Conservation (phyloP, 2,797 vertebrate species). For the Amphiprion clarkii region DNA sequence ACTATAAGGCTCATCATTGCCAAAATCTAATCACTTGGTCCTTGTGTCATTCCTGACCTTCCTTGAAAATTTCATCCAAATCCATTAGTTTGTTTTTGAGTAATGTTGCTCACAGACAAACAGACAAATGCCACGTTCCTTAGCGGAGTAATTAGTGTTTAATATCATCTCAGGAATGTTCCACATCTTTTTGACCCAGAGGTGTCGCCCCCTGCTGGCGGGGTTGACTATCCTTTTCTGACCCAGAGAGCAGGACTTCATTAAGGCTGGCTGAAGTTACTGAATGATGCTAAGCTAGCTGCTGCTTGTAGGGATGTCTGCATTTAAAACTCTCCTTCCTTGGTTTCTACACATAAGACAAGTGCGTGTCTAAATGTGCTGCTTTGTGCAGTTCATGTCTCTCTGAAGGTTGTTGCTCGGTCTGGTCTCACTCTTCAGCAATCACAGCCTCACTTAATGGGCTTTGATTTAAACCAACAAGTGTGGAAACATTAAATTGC, state of each 20-base stretch:
- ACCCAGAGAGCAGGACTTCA: not conserved
- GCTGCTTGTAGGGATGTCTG: not conserved
- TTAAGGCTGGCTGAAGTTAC: not conserved
- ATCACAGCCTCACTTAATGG: not conserved
- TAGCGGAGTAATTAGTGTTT: too few relatives aligned
- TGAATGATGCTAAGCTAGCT: not conserved
- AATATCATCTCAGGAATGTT: too few relatives aligned
- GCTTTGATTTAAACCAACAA: conserved; percentile 12
- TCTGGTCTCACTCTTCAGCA: not conserved
- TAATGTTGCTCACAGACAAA: too few relatives aligned
- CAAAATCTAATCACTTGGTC: too few relatives aligned
- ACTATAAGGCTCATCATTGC: too few relatives aligned
- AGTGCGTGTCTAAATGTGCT: not conserved
- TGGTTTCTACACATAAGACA: not conserved
- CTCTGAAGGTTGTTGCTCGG: conserved; percentile 9
- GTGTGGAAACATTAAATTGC: not conserved
- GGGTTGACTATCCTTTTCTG: too few relatives aligned
- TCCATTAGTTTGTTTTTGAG: too few relatives aligned
- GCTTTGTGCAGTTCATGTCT: not conserved
- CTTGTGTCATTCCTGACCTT: too few relatives aligned
- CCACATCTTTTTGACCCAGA: too few relatives aligned
- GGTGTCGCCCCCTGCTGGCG: too few relatives aligned
- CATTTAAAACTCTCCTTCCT: not conserved
- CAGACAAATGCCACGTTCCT: too few relatives aligned
- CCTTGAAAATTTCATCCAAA: too few relatives aligned